These are phyloP conservation scores for Morinoia aosen DNA, from an alignment of 2,888 invertebrate genomes.

Conservation along the genomic window DNA sequence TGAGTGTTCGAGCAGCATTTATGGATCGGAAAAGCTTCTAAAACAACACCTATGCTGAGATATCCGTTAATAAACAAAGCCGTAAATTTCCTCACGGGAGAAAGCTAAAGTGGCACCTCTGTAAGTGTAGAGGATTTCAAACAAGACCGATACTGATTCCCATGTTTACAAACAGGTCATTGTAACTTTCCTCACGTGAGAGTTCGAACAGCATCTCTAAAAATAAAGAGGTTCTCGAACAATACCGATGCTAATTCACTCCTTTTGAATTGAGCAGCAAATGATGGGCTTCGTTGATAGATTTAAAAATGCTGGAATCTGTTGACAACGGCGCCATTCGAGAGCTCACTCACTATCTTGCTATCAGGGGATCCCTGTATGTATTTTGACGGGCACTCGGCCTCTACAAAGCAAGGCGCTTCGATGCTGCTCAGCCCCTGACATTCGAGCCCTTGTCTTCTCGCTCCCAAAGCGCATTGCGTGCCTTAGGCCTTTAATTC, in stretches of 20 bases:
- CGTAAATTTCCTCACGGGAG: neutral
- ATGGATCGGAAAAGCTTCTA: too few relatives aligned
- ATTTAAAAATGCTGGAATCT: neutral
- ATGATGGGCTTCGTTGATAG: slow-evolving; percentile 23
- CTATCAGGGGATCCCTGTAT: neutral
- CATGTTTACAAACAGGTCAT: too few relatives aligned
- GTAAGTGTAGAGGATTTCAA: neutral
- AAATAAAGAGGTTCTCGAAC: neutral
- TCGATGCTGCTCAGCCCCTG: neutral
- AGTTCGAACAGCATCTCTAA: neutral
- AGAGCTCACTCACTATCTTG: neutral
- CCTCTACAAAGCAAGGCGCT: neutral
- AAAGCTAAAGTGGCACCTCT: neutral
- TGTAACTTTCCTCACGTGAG: neutral
- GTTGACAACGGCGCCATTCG: slow-evolving; percentile 29
- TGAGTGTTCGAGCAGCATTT: too few relatives aligned
- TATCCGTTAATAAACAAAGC: too few relatives aligned
- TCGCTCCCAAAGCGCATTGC: neutral
- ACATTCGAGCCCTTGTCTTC: neutral
- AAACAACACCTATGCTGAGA: too few relatives aligned
- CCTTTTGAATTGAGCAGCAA: slow-evolving; percentile 40
- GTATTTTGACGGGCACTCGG: slow-evolving; percentile 8
- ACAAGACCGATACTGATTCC: neutral
- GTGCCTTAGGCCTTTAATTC: neutral
- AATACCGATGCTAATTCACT: slow-evolving; percentile 24